These are phyloP conservation scores for Chymomyza caudatula DNA, from an alignment of 2,888 invertebrate species.

Conservation along the genomic window DNA sequence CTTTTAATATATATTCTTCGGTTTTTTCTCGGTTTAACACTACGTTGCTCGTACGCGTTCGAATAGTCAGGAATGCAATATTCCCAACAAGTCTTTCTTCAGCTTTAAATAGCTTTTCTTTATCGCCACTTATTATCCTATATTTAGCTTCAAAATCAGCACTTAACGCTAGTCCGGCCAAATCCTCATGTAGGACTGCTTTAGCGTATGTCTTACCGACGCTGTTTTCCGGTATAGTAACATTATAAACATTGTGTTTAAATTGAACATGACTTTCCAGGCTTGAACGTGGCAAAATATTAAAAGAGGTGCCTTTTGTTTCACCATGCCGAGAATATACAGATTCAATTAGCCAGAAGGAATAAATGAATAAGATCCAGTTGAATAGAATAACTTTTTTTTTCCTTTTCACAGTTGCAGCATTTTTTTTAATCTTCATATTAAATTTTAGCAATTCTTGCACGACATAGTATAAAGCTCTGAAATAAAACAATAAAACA, in stretches of 20 bases:
- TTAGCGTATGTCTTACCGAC: constrained; percentile 90
- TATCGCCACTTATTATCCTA: constrained; percentile 92
- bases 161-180: constrained; percentile 87
- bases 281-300: constrained; percentile 18
- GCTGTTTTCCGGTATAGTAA: constrained; percentile 94
- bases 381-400: constrained; percentile 40
- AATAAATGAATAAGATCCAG: constrained; percentile 51
- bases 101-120: constrained; percentile 94
- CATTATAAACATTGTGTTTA: constrained; percentile 87
- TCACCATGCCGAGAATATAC: constrained; percentile 34
- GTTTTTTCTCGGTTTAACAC: constrained; percentile 95
- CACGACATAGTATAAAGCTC: constrained; percentile 64
- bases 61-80: constrained; percentile 93
- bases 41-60: constrained; percentile 92
- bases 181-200: constrained; percentile 84
- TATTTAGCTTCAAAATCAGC: constrained; percentile 84
- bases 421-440: constrained; percentile 69
- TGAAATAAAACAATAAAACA: constrained; percentile 16
- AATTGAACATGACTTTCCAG: constrained; percentile 79
- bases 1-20: constrained; percentile 88
- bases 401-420: constrained; percentile 54
- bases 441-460: constrained; percentile 52
- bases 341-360: constrained; percentile 42
- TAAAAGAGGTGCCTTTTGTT: background rate
- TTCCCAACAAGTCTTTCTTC: constrained; percentile 94